phyloP scores from a whole-genome alignment of 2,888 invertebrate species.

The Habrosyne pyritoides region DNA sequence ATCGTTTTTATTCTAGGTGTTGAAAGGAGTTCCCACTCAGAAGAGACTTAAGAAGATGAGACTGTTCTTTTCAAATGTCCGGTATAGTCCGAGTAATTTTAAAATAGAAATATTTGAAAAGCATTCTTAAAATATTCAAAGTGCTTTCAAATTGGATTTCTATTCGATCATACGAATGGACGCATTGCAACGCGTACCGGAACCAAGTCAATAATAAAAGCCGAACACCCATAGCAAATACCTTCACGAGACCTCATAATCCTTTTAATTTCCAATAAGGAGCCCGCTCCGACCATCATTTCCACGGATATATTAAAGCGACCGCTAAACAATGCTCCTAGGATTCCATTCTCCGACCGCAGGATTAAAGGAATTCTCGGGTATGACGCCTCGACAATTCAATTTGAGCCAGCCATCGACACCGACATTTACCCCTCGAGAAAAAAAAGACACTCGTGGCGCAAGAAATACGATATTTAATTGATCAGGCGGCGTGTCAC shows the following conservation, averaged over 20 bases:
- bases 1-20: too few species aligned
- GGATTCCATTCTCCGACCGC: slow-evolving; percentile 22
- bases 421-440: slow-evolving; percentile 48
- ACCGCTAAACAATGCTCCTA: slow-evolving; percentile 38
- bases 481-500: slow-evolving; percentile 50
- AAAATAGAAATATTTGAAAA: too few species aligned
- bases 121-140: too few species aligned
- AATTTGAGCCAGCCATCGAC: slow-evolving; percentile 45
- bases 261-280: slow-evolving; percentile 1
- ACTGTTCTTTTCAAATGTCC: too few species aligned
- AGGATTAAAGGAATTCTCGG: slow-evolving; percentile 56
- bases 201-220: not conserved
- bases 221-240: not conserved
- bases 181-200: too few species aligned
- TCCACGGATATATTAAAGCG: slow-evolving; percentile 16
- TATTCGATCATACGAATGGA: too few species aligned
- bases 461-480: slow-evolving; percentile 54
- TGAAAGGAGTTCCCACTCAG: too few species aligned
- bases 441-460: slow-evolving; percentile 64
- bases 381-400: slow-evolving; percentile 52
- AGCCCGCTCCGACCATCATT: not conserved
- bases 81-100: too few species aligned
- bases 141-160: too few species aligned
- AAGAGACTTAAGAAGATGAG: too few species aligned
- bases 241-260: not conserved